Percentiles rank a stretch among this genome's conserved stretches.
These are phyloP conservation scores for Pterostichus niger DNA, from an alignment of 2,888 invertebrate genomes.

Conservation along the genomic window DNA sequence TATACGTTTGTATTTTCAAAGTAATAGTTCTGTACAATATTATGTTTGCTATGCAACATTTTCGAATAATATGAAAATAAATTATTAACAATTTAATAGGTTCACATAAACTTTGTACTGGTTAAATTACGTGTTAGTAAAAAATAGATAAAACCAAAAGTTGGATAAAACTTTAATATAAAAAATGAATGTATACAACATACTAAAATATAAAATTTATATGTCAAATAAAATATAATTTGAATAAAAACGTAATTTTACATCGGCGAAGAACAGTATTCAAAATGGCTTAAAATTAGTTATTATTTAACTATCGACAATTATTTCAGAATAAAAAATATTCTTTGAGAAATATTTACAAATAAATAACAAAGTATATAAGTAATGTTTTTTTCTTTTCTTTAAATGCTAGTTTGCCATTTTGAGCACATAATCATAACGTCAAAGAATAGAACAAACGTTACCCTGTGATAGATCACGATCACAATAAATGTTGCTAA, in stretches of 20 bases:
- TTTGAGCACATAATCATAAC: neutral
- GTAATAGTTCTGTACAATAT: no score
- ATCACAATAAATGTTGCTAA: constrained; percentile 60
- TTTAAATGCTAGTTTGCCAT: neutral
- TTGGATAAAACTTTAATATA: constrained; percentile 30
- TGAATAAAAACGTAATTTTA: constrained; percentile 11
- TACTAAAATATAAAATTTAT: constrained; percentile 32
- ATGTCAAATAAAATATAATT: constrained; percentile 3
- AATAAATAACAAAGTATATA: neutral
- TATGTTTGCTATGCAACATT: no score
- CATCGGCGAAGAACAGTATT: neutral
- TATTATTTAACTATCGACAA: neutral
- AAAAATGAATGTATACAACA: constrained; percentile 8
- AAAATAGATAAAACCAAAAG: constrained; percentile 17
- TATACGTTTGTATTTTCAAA: no score
- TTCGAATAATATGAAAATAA: no score
- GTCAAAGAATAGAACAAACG: neutral
- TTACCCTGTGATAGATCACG: constrained; percentile 48
- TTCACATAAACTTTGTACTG: neutral
- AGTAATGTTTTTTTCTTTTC: neutral
- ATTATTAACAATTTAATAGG: no score
- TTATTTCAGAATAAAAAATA: neutral
- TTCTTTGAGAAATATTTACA: neutral
- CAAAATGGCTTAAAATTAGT: constrained; percentile 4
- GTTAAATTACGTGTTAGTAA: neutral